These are phyloP conservation scores for Hydrolagus colliei DNA, from an alignment of 2,797 vertebrate genomes.

Conservation along the genomic window DNA sequence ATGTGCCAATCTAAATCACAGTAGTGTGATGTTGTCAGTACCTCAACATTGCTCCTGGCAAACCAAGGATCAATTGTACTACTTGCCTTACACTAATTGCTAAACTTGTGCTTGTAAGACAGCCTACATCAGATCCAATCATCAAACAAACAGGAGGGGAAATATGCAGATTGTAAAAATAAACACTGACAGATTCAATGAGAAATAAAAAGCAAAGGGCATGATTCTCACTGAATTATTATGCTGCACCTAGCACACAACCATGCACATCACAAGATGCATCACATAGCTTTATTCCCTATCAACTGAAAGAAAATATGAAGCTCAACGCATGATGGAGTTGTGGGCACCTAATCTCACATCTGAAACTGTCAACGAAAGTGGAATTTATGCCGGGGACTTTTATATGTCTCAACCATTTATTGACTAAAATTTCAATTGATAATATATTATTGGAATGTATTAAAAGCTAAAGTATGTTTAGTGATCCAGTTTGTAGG, in stretches of 20 bases:
- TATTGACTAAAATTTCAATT: neutral
- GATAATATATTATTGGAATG: neutral
- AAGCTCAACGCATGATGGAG: neutral
- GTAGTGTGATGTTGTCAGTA: conserved; percentile 42
- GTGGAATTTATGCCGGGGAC: neutral
- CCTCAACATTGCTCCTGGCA: conserved; percentile 43
- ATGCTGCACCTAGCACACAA: neutral
- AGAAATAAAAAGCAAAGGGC: neutral
- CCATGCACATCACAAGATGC: neutral
- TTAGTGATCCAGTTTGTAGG: too few species aligned
- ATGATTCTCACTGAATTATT: neutral
- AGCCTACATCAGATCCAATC: neutral
- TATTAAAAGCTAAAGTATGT: too few species aligned
- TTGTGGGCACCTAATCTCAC: neutral
- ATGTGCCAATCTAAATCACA: conserved; percentile 45
- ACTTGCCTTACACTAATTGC: neutral
- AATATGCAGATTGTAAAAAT: conserved; percentile 24
- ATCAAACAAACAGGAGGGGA: neutral
- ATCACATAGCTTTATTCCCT: neutral
- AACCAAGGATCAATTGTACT: conserved; percentile 49
- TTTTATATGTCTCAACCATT: neutral
- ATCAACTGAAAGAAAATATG: neutral
- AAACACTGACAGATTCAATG: neutral
- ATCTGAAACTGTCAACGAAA: neutral
- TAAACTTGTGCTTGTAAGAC: neutral